Evolutionary conservation across 2,888 invertebrate genomes (phyloP), one percentile per base, ranked within the genome.

Genomic region (Napeogenes inachia): DNA sequence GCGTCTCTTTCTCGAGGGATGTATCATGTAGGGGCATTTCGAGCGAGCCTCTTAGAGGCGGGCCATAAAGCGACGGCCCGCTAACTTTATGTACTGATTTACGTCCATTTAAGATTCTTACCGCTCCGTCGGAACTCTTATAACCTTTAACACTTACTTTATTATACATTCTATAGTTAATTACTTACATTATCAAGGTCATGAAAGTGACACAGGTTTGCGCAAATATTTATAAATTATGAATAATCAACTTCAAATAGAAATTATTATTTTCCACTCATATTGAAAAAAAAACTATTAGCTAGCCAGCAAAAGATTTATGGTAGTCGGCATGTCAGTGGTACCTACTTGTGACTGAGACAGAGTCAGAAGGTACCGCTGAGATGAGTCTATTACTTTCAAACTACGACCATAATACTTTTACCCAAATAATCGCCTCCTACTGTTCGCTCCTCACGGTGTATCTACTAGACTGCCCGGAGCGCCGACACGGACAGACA

Each of bases 21-120:
- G 62, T 50, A 54, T 21, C 21, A 21, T 21, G 21, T 21, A 60
- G 62, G 60, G 58, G 63, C 54, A 56, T 56, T 55, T 45, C 61
- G 59, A 57, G 66, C 71, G 71, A 65, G 62, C 62, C 62, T 57
- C 63, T 62, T 67, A 59, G 59, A 75, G 77, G 80, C 75, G 79
- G 79, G 73, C 67, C 76, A 70, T 81, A 81, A 81, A 81, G 74
- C 63, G 78, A 70, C 71, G 67, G 50, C 68, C 64, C 61, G 63
- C 56, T 61, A 74, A 74, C 78, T 82, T 83, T 81, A 82, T 77
- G 75, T 78, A 73, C 72, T 69, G 73, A 70, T 84, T 82, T 81
- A 80, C 73, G 78, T 78, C 80, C 76, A 79, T 70, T 82, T 84
- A 79, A 74, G 72, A 67, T 71, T 67, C 60, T 59, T 55, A 45